Base-by-base conservation (phyloP, 2,797 vertebrate species). In the Knipowitschia caucasica region DNA sequence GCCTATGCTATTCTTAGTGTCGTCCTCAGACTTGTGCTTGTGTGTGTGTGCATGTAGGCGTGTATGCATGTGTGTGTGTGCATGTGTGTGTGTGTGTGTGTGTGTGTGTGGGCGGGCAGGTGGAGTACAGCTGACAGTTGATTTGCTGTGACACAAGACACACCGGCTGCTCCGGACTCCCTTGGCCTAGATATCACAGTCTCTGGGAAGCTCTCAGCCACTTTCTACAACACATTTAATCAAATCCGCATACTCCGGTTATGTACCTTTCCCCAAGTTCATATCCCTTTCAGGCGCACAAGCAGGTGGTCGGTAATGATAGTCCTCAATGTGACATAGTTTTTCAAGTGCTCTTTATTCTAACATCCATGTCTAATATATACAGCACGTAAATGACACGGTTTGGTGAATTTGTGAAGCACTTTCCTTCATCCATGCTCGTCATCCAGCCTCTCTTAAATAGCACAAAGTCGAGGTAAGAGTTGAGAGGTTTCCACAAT, bases 81-180 rank as follows among this genome's bases (percentile, higher is more conserved):
- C 27, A 50, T 0, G 12, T 43, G 39, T 43, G 43, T 27, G 43
- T 17, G 21, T 40, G 36, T 21, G 36, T 10, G 38, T 17, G 35
- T 21, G 18, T 5, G 18, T 1, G 24, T 74, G 78, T 79, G 80
- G 78, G 81, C 59, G 71, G 83, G 81, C 80, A 86, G 81, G 84
- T 83, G 80, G 84, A 78, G 73, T 84, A 81, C 86, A 88, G 84
- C 84, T 85, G 86, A 86, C 86, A 88, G 78, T 79, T 86, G 83
- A 88, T 87, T 83, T 85, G 82, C 83, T 82, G 82, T 87, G 86
- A 88, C 85, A 88, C 81, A 82, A 86, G 83, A 83, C 86, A 86
- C 86, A 85, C 83, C 82, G 86, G 79, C 84, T 86, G 83, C 83
- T 66, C 73, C 79, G 77, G 82, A 84, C 81, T 82, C 77, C 69